Base-by-base conservation (phyloP, 2,797 vertebrate species). In the Hirundo rustica region DNA sequence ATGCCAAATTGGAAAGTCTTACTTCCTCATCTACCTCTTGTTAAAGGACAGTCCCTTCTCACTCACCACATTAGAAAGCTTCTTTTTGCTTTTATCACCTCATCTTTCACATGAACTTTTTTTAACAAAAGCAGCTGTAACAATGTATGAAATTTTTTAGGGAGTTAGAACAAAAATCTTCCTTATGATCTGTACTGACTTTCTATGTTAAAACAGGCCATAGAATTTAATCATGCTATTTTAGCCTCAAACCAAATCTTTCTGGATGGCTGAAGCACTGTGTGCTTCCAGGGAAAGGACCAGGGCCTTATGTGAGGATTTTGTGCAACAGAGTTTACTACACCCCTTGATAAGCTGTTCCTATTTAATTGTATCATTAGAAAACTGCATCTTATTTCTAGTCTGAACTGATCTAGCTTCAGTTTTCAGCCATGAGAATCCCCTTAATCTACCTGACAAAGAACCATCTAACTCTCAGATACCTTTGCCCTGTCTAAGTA, bases 361-460 rank as follows among this genome's bases (percentile, higher is more conserved):
- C 57, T 74, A 42, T 92, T 93, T 92, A 93, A 91, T 22, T 89
- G 68, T 82, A 80, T 77, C 54, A 61, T 89, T 83, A 85, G 62
- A 88, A 96, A 96, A 95, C 30, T 68, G 47, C 75, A 72, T 55
- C 92, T 91, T 91, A 80, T 77, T 95, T 93, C 91, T 85, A 83
- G 86, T 48, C 65, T 72, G 61, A 91, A 94, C 89, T 77, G 86
- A 96, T 95, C 54, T 57, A 83, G 75, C 72, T 89, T 80, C 92
- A 96, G 86, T 75, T 94, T 92, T 89, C 81, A 94, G 89, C 75
- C 81, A 83, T 0, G 16, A 74, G 87, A 96, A 97, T 97, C 89
- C 86, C 81, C 72, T 93, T 96, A 95, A 96, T 94, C 87, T 80
- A 71, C 38, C 73, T 88, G 82, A 94, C 72, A 94, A 93, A 94